Base-by-base conservation (phyloP, 2,113 vertebrate genomes). In the Danionella cerebrum region DNA sequence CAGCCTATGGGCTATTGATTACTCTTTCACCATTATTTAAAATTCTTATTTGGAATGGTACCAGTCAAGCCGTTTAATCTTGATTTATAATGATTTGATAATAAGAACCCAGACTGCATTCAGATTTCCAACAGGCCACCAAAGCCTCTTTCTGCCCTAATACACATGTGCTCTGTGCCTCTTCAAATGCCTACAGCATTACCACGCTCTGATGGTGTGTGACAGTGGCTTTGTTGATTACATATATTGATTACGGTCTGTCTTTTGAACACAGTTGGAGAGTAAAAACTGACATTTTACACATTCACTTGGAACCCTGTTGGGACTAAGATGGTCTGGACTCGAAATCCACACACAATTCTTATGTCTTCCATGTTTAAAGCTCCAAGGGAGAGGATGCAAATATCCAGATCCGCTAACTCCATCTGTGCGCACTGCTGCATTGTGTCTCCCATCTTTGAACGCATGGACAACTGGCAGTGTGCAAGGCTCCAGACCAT, bases 381-480 rank as follows among this genome's bases (percentile, higher is more conserved):
- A 41, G 57, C 22, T 62, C 58, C 25, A 3, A 22, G 41, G 39
- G 58, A 62, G 25, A 29, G 6, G 14, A 60, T 29, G n/a, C 22
- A 14, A 21, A 24, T 38, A 38, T 58, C 12, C 2, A 9, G 21
- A 58, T 38, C 14, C 10, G 13, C 8, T 27, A 31, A 5, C 39
- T 44, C 58, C 39, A 60, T 60, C 24, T 60, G 25, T 45, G 39
- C 16, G 42, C 11, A 13, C 57, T 11, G 31, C n/a, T 6, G n/a
- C 42, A 62, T 63, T 72, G 33, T 12, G 24, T 5, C 51, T 65
- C 64, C 75, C 79, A 70, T 78, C 71, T 69, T 75, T 72, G 25
- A 41, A 79, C 76, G 75, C 57, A 65, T 74, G 75, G 83, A 76
- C 72, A 78, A 80, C 79, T 77, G 21, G 27, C 70, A 80, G 77